phyloP scores from a whole-genome alignment of 2,113 vertebrate genomes.

The Leucopternis melanops region DNA sequence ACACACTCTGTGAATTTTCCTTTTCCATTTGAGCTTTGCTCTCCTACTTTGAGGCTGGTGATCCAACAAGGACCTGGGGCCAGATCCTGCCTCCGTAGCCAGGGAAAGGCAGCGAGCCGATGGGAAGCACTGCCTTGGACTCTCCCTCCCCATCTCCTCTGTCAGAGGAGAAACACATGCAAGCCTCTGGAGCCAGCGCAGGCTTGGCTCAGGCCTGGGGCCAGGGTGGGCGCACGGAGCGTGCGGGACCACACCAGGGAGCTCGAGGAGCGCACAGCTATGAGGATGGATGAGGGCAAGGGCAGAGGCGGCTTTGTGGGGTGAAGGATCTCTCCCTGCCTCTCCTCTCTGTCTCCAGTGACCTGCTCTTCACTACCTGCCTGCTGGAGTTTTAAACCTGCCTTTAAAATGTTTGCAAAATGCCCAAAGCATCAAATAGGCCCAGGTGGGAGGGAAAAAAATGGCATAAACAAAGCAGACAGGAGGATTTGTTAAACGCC shows the following conservation, averaged over 20 bases:
- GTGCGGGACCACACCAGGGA: fast-evolving
- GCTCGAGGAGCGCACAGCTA: fast-evolving
- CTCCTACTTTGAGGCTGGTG: background rate
- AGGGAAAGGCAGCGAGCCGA: background rate
- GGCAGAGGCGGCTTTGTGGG: background rate
- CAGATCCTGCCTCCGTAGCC: background rate
- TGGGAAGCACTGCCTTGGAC: fast-evolving
- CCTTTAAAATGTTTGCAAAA: background rate
- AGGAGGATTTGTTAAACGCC: background rate
- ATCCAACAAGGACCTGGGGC: background rate
- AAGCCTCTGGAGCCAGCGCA: fast-evolving
- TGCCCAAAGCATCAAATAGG: background rate
- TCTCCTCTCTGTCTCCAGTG: background rate
- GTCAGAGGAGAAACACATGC: background rate
- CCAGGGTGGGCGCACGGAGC: fast-evolving
- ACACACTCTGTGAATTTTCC: fast-evolving
- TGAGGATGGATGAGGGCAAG: background rate
- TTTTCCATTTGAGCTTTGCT: background rate
- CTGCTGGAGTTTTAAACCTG: background rate
- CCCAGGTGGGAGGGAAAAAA: background rate
- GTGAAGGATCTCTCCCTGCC: background rate
- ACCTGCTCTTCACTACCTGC: background rate
- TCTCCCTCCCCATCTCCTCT: background rate
- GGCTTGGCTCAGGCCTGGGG: background rate
- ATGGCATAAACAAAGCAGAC: background rate